phyloP scores from a whole-genome alignment of 23 tunicate species.

The Halocynthia aurantium region DNA sequence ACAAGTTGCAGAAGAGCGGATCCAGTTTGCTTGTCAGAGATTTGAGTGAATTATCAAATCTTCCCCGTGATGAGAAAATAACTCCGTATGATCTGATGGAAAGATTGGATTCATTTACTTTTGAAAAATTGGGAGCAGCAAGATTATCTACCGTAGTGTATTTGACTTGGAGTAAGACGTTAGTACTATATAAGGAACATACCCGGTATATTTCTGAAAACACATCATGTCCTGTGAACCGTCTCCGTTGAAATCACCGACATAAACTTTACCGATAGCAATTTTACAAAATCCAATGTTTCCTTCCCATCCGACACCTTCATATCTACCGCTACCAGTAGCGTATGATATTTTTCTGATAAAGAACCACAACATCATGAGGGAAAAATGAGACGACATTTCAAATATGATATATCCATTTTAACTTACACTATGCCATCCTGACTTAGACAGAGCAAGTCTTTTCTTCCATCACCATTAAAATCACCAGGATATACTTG shows the following conservation, averaged over 20 bases:
- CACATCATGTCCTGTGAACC: not conserved
- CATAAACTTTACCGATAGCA: not conserved
- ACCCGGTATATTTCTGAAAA: constrained; percentile 1
- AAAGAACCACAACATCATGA: not conserved
- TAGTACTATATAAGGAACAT: not conserved
- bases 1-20: no score
- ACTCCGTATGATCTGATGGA: no score
- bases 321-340: not conserved
- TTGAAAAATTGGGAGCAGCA: no score
- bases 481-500: not conserved
- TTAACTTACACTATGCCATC: not conserved
- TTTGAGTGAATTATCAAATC: no score
- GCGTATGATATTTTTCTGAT: constrained; percentile 1
- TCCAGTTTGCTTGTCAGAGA: no score
- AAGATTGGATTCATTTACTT: no score
- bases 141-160: no score
- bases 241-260: not conserved
- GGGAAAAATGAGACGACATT: not conserved
- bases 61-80: no score
- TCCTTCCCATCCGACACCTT: not conserved
- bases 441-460: not conserved
- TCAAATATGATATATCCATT: not conserved
- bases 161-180: no score
- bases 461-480: constrained; percentile 1
- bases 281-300: not conserved